Evolutionary conservation across 2,113 vertebrate species (phyloP).

Genomic region (Onychorhynchus coronatus): DNA sequence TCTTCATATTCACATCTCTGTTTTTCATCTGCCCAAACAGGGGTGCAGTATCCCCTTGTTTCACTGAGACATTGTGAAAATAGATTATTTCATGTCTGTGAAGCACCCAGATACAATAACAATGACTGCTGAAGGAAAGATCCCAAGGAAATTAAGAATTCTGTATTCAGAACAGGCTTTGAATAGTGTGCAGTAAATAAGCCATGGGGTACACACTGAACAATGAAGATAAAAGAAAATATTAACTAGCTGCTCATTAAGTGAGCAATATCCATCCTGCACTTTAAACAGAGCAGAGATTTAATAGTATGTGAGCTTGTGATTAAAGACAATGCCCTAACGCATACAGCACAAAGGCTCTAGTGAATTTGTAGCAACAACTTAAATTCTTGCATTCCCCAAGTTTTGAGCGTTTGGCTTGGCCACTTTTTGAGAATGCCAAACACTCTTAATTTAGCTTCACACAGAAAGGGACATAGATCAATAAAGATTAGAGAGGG

Average conservation of each 20-base stretch:
- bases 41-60: conserved; percentile 3
- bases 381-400: neutral
- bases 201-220: conserved; percentile 32
- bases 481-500: neutral
- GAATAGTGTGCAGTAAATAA: conserved; percentile 47
- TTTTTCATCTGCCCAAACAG: neutral
- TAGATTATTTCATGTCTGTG: conserved; percentile 1
- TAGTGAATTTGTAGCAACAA: neutral
- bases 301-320: neutral
- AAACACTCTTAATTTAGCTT: neutral
- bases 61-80: neutral
- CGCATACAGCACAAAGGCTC: neutral
- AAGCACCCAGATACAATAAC: conserved; percentile 16
- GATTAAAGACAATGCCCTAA: neutral
- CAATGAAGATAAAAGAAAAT: conserved; percentile 55
- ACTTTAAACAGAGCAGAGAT: neutral
- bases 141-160: conserved; percentile 46
- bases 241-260: conserved; percentile 45
- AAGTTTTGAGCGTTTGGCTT: neutral
- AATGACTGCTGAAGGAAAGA: conserved; percentile 16
- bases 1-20: neutral
- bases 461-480: neutral
- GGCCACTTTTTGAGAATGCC: neutral
- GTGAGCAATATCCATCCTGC: neutral
- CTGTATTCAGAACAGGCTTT: conserved; percentile 33